Conservation (phyloP, 2,113 vertebrate genomes). For the Chitala chitala region DNA sequence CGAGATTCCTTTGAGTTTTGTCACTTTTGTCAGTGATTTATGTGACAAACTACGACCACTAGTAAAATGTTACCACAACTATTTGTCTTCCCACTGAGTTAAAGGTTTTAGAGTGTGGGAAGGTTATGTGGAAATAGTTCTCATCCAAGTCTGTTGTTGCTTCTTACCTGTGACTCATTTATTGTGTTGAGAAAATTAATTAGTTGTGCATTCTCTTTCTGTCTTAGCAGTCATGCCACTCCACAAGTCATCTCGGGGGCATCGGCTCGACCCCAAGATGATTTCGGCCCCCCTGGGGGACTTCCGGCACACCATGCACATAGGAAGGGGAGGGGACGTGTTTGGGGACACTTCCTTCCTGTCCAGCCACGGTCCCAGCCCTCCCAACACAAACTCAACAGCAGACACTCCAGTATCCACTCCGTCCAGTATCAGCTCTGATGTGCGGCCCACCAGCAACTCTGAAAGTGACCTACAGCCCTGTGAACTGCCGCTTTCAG, state of each 20-base stretch:
- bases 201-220: constrained; percentile 8
- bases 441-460: constrained; percentile 30
- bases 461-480: constrained; percentile 20
- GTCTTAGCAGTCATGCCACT: constrained; percentile 67
- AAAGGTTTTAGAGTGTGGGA: no score
- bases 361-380: constrained; percentile 60
- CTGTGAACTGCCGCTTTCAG: constrained; percentile 49
- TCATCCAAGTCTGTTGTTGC: background rate
- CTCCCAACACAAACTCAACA: constrained; percentile 36
- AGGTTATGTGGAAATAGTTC: background rate
- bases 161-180: background rate
- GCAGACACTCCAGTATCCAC: constrained; percentile 21
- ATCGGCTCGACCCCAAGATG: constrained; percentile 71
- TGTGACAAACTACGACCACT: no score
- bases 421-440: constrained; percentile 26
- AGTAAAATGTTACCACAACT: no score
- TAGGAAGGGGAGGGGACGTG: constrained; percentile 76
- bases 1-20: background rate
- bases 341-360: constrained; percentile 87
- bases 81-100: background rate
- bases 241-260: constrained; percentile 69
- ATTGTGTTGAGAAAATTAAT: background rate
- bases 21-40: background rate
- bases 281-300: constrained; percentile 81
- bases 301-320: constrained; percentile 85